Conservation (phyloP, 2,797 vertebrate genomes). For the Etheostoma perlongum region DNA sequence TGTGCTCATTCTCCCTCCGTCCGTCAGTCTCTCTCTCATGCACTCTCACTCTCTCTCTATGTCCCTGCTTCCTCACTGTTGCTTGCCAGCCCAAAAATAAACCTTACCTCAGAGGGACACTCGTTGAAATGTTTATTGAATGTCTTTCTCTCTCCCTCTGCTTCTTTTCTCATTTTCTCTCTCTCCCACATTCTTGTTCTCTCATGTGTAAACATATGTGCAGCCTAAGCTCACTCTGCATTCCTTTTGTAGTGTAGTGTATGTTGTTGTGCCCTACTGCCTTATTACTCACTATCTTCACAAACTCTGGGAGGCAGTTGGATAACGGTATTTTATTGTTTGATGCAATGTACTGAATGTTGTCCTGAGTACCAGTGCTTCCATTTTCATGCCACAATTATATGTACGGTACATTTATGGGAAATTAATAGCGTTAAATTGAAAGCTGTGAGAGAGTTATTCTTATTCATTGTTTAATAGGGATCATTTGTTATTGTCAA, state of each 20-base stretch:
- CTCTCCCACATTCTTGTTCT: conserved; percentile 39
- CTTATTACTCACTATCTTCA: conserved; percentile 51
- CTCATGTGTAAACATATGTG: conserved; percentile 54
- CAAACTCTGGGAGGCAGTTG: conserved; percentile 45
- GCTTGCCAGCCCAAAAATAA: conserved; percentile 80
- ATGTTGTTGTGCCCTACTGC: conserved; percentile 41
- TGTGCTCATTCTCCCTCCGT: conserved; percentile 68
- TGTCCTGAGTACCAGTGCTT: conserved; percentile 5
- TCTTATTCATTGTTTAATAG: background rate
- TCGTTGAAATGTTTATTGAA: conserved; percentile 73
- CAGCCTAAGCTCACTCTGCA: conserved; percentile 31
- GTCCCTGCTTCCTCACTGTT: conserved; percentile 61
- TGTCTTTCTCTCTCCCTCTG: conserved; percentile 50
- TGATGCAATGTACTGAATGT: conserved; percentile 23
- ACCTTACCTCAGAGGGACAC: conserved; percentile 67
- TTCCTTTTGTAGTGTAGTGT: conserved; percentile 42
- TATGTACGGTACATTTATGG: background rate
- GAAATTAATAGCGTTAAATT: background rate
- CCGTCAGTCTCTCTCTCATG: conserved; percentile 1
- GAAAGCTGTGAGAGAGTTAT: conserved; percentile 3
- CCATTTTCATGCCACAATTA: conserved; percentile 7
- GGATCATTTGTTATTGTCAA: background rate
- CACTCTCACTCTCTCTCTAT: conserved; percentile 25
- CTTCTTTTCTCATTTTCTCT: conserved; percentile 6
- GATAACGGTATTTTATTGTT: conserved; percentile 40